Base-by-base conservation (phyloP, 2,888 invertebrate species). In the Nipponacmea schrenckii region DNA sequence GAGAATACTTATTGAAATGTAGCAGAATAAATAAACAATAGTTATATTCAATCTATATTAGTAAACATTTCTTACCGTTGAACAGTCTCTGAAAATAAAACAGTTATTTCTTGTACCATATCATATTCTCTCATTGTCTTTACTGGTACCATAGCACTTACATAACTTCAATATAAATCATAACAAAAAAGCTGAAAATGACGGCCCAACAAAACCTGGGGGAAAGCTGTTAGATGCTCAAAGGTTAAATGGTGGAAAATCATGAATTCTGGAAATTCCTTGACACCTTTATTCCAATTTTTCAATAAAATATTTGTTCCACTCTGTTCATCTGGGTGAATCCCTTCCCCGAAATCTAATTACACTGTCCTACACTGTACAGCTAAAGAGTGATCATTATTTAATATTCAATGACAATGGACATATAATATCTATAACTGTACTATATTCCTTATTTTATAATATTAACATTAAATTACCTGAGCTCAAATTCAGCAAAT, bases 101-200 rank as follows among this genome's bases (percentile, higher is more conserved):
- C 98, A 78, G 97, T 95, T 75, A 98, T 96, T 81, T 97, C 93
- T 89, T 98, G 97, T 87, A 97, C 96, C 79, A 96, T 93, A 89
- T 98, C 97, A 89, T 98, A 97, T 89, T 99, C 98, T 85, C 94
- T 94, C 31, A 95, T 95, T 3, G 95, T 94, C 89, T 99, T 99
- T 63, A 99, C 98, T 74, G 97, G 97, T 69, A 99, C 98, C 98
- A 99, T 99, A 0, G 97, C 98, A 85, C 97, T 97, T 15, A 99
- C 98, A 90, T 99, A 99, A 86, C 96, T 96, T 81, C 56, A 87
- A 79, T 10, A 71, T 46, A 56, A 39, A 75, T 70, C 20, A 24
- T 12, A 74, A 65, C 26, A 64, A 65, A 31, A 26, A 0, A 66
- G n/a, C n/a, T n/a, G n/a, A n/a, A n/a, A n/a, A n/a, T n/a, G n/a